Evolutionary conservation across 2,888 invertebrate species (phyloP), one percentile per base, ranked within the genome.

Genomic region (Brachyopa scutellaris): DNA sequence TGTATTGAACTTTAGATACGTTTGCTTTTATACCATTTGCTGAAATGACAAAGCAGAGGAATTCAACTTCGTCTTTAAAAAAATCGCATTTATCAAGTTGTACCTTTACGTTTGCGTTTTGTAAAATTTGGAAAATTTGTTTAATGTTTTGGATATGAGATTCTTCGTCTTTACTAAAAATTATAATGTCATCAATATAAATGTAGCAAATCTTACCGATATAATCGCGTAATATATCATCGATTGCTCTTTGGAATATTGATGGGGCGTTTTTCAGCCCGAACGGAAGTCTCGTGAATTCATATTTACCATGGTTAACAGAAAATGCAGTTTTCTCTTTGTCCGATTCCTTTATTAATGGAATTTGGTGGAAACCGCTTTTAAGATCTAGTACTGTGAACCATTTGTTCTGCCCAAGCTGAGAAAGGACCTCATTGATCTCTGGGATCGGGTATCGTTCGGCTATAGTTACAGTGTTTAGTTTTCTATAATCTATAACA

Each of bases 41-140:
- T 29, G 57, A 55, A 11, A 73, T 67, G 0, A 77, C 47, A 15
- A 84, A 84, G 1, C 70, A 79, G 26, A 66, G n/a, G 11, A 80
- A 74, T 21, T 74, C 51, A 8, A 72, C 61, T 67, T 82, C 29
- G n/a, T 6, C 38, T 36, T 42, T 42, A 7, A 61, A 29, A 29
- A 61, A 61, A 15, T 61, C 29, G 11, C 23, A 42, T 31, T 62
- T 80, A 9, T 76, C 67, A 7, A 74, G 64, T 61, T 73, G 45
- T 29, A 66, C 49, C 33, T 66, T 42, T 17, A 62, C 13, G 55
- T 33, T 51, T 57, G 64, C 7, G 1, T 17, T 4, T n/a, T 23
- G 21, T n/a, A 49, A n/a, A 2, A 62, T 59, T 64, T 11, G 7
- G 47, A 82, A 72, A 9, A 82, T 66, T 4, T 45, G 45, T 49